A percentile compares a stretch with the other conserved stretches of the same genome.
These are phyloP conservation scores for Tachysurus fulvidraco DNA, from an alignment of 2,113 vertebrate genomes.

Conservation along the genomic window DNA sequence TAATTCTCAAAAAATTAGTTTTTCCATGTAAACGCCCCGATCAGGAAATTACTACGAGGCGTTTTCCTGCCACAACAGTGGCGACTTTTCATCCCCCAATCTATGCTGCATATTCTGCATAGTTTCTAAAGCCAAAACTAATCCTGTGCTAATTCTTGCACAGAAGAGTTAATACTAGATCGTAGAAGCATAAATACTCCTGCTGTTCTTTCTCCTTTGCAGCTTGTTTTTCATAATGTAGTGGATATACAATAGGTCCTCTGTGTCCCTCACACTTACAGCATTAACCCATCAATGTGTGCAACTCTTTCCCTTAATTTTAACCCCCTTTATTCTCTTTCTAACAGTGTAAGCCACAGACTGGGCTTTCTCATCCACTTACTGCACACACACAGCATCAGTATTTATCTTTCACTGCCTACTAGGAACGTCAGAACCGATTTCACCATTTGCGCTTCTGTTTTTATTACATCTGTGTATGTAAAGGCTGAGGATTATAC, in stretches of 20 bases:
- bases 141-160: not conserved
- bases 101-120: not conserved
- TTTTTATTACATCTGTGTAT: not conserved
- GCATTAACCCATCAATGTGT: not conserved
- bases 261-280: slow-evolving; percentile 9
- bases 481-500: not conserved
- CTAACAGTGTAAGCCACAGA: not conserved
- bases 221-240: not conserved
- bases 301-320: not conserved
- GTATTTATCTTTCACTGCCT: slow-evolving; percentile 12
- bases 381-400: not conserved
- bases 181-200: not conserved
- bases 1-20: not conserved
- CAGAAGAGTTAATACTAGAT: not conserved
- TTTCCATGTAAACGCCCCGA: not conserved
- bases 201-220: not conserved
- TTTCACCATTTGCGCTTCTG: not conserved
- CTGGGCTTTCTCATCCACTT: not conserved
- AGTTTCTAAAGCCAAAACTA: not conserved
- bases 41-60: not conserved
- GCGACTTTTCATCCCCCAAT: not conserved
- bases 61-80: not conserved
- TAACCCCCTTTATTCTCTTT: not conserved
- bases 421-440: not conserved
- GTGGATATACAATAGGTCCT: slow-evolving; percentile 14